phyloP scores from a whole-genome alignment of 2,888 invertebrate species.

The Drosophila glabriapex region DNA sequence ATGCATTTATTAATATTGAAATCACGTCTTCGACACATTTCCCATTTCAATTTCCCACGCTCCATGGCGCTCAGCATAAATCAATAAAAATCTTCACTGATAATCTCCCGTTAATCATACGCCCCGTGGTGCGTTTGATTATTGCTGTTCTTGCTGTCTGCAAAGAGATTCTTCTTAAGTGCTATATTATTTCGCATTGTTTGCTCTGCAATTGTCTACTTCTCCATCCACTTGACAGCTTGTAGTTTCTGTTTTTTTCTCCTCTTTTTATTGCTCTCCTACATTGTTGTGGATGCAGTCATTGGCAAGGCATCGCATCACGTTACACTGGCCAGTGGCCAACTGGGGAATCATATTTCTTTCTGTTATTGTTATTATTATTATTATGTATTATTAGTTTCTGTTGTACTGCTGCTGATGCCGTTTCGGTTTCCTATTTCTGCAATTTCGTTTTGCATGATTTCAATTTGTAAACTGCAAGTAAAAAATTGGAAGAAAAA shows the following conservation, averaged over 20 bases:
- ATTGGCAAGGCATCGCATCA: constrained; percentile 23
- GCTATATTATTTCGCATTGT: constrained; percentile 78
- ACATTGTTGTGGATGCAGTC: constrained; percentile 34
- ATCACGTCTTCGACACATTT: constrained; percentile 58
- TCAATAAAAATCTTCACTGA: constrained; percentile 16
- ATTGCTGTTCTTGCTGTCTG: constrained; percentile 47
- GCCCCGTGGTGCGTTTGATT: constrained; percentile 67
- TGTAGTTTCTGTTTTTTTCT: constrained; percentile 3
- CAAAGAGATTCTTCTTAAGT: constrained; percentile 66
- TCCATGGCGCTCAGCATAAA: constrained; percentile 38
- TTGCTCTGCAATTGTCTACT: constrained; percentile 60
- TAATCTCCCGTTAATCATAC: constrained; percentile 67
- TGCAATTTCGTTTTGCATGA: constrained; percentile 55
- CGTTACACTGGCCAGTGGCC: constrained; percentile 34
- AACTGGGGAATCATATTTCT: constrained; percentile 23
- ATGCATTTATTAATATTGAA: constrained; percentile 52
- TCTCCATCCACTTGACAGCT: constrained; percentile 17
- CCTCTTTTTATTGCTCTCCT: constrained; percentile 16
- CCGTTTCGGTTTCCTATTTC: constrained; percentile 23
- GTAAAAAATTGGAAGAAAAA: constrained; percentile 18
- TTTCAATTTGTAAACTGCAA: constrained; percentile 68
- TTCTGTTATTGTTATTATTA: not conserved
- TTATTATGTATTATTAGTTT: constrained; percentile 39
- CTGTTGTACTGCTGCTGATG: constrained; percentile 25
- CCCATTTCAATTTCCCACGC: constrained; percentile 47